Evolutionary conservation across 2,888 invertebrate genomes (phyloP), one percentile per base, ranked within the genome.

Genomic region (Eretmocerus hayati): DNA sequence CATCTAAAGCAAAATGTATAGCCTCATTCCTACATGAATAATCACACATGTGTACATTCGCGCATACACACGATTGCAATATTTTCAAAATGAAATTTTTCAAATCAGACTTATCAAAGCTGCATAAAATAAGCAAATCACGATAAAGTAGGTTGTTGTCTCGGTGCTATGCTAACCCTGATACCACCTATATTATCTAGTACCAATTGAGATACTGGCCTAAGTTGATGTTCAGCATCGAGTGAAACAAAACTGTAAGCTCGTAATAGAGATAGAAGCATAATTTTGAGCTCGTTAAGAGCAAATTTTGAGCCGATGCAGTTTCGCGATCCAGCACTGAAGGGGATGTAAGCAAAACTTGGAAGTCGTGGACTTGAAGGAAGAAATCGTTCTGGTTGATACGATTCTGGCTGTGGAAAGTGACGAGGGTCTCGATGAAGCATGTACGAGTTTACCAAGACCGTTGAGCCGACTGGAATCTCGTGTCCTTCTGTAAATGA

Each of bases 331-430:
- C 74, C 74, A 0, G 73, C 74, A 21, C 74, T 74, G 47, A 75
- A 75, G 0, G 74, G 74, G 1, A 74, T 63, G 56, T 65, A 75
- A 1, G 71, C 59, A 46, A 65, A 75, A 5, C 65, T 63, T 21
- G 76, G 74, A 23, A 72, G 58, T 5, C 60, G 63, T 2, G 58
- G 58, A 5, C 65, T 66, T 11, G 72, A 71, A 0, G 73, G 67
- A 6, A 73, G 57, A 57, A 79, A 80, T 26, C 79, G 65, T 50
- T 78, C 77, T 0, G 79, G 79, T 45, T 72, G 68, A 59, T 74
- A 80, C 5, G 51, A 57, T 6, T 76, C 71, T 1, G 79, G 78
- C 8, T 78, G 70, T 0, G 76, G 71, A 56, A 74, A 79, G 52
- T 71, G 62, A n/a, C 69, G 62, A 0, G 70, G 66, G 58, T 78